Evolutionary conservation across 2,888 invertebrate genomes (phyloP).

Genomic region (Chrysina gloriosa): DNA sequence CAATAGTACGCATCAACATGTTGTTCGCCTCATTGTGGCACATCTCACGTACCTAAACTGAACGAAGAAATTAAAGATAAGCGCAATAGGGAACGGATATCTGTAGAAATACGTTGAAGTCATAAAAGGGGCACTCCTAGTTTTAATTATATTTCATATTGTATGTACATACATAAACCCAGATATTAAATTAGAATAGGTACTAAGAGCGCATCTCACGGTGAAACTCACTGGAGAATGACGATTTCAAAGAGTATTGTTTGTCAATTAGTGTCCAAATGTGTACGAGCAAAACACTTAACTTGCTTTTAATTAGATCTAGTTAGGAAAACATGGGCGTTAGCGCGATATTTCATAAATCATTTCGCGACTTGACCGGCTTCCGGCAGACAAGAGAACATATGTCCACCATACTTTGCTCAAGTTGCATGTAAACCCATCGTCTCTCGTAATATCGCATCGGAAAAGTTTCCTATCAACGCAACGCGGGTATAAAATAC

Average conservation of each 20-base stretch:
- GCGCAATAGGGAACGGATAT: too few species aligned
- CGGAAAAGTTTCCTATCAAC: too few species aligned
- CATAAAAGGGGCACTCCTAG: too few species aligned
- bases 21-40: too few species aligned
- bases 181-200: too few species aligned
- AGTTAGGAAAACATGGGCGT: neutral
- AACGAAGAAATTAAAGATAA: too few species aligned
- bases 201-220: too few species aligned
- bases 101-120: too few species aligned
- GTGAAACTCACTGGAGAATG: too few species aligned
- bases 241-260: neutral
- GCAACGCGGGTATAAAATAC: neutral
- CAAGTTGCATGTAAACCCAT: neutral
- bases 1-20: too few species aligned
- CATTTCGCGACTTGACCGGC: slow-evolving; percentile 18
- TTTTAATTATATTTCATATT: neutral
- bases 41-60: too few species aligned
- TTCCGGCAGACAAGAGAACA: slow-evolving; percentile 26
- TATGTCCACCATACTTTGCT: slow-evolving; percentile 12
- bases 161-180: too few species aligned
- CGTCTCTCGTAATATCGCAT: neutral
- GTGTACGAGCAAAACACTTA: neutral
- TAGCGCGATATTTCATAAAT: slow-evolving; percentile 17
- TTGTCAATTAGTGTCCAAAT: neutral
- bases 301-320: neutral